Evolutionary conservation across 2,113 vertebrate species (phyloP), one percentile per base, ranked within the genome.

Genomic region (Pagrus major): DNA sequence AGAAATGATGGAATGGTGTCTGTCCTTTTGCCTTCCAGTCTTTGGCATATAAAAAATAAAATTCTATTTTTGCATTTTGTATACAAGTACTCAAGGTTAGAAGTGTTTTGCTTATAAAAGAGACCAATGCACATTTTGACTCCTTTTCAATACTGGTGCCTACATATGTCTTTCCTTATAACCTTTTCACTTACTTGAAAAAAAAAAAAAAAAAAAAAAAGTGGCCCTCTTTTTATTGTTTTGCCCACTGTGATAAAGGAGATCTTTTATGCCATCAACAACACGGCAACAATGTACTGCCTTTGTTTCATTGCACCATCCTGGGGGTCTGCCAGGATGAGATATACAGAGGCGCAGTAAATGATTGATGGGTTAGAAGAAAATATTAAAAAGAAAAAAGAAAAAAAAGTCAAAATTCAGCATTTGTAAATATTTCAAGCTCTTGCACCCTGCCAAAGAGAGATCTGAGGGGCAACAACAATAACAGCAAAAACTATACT

Each of bases 391-490:
- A 81, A 52, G 31, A 73, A 27, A 49, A 76, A 84, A 77, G 63
- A 83, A 85, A 52, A 44, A 65, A 14, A 37, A 87, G 65, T 76
- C 66, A 84, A 81, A 91, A 90, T 83, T 88, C 72, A 86, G 76
- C 65, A 88, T 89, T 85, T 80, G 77, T 91, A 86, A 92, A 93
- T 91, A 92, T 92, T 93, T 93, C 75, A 92, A 71, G 73, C 78
- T 89, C 65, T 84, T 89, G 86, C 86, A 89, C 79, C 52, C 60
- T 86, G 65, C 74, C 86, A 87, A 86, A 88, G 79, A 84, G 31
- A 91, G 72, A 93, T 92, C 82, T 89, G 73, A 90, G 83, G 59
- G 78, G 67, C 76, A 83, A 85, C 78, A 88, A 76, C 84, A 88
- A 79, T 58, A 89, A 79, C 71, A 88, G 76, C 29, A 81, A 84